Base-by-base conservation (phyloP, 1,140 invertebrate species). In the Rhopalosiphum padi region DNA sequence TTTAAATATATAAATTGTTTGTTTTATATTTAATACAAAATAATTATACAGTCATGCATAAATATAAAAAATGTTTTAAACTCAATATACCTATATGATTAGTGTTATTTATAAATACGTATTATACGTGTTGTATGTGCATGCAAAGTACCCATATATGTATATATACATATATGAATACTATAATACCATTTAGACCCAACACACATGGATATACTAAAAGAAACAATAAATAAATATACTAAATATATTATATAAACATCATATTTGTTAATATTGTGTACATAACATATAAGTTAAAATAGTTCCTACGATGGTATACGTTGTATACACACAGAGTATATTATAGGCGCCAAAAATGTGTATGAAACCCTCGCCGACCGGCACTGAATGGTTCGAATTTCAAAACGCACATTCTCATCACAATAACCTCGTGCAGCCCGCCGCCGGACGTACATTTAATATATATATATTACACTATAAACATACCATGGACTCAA, bases 311-410 rank as follows among this genome's bases (percentile, higher is more conserved):
- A 18, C 30, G 15, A 25, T 23, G 37, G 23, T 85, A 43, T 85
- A 85, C 23, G 23, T 60, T 60, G 23, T 46, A 88, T 37, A 90
- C 35, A 37, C 21, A 60, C 51, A 43, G 15, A n/a, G 3, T 77
- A 77, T 77, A 77, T 77, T 77, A 90, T 43, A 6, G 89, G 89
- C 89, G 89, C 89, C 89, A 68, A 90, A 90, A 90, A 90, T 60
- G 22, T 90, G 25, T 30, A 68, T 11, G 18, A 35, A 37, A 30
- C 25, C 55, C 53, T 21, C 53, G 37, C 88, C 88, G 41, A 43
- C 53, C 53, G 11, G 30, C 86, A 1, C 5, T 23, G 48, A 55
- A 89, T 41, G 88, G 48, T 89, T 90, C 53, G 7, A 68, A 90
- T 90, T 90, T 90, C 37, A 90, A 90, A 90, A 90, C 11, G 6